Evolutionary conservation across 1,140 invertebrate species (phyloP).

Genomic region (Drosophila bocqueti): DNA sequence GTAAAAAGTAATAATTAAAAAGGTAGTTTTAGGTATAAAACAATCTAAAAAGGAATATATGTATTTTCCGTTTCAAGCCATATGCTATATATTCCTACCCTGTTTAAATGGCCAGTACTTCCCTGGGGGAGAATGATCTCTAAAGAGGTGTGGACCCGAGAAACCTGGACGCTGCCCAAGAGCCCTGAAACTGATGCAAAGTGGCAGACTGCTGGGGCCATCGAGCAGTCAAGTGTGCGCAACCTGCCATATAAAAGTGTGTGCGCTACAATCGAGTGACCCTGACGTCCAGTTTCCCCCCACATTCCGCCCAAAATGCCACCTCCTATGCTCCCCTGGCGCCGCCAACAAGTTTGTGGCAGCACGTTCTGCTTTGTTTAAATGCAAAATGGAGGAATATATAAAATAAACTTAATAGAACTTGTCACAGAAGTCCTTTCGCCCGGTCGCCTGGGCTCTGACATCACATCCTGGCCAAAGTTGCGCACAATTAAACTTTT

Average conservation of each 20-base stretch:
- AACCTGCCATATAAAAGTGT: slow-evolving; percentile 71
- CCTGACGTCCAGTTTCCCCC: neutral
- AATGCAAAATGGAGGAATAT: slow-evolving; percentile 63
- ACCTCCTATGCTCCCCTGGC: neutral
- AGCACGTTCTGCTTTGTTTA: slow-evolving; percentile 59
- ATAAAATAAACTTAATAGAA: slow-evolving; percentile 83
- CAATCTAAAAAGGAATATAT: neutral
- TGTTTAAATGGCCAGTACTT: slow-evolving; percentile 33
- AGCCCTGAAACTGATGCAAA: slow-evolving; percentile 36
- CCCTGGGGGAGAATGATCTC: neutral
- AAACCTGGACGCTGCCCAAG: slow-evolving; percentile 6
- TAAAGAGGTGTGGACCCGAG: neutral
- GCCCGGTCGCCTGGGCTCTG: slow-evolving; percentile 22
- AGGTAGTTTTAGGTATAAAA: neutral
- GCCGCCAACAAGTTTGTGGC: slow-evolving; percentile 48
- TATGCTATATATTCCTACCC: neutral
- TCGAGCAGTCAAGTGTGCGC: slow-evolving; percentile 79
- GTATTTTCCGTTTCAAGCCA: neutral
- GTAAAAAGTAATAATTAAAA: too few species aligned
- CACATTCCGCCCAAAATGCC: slow-evolving; percentile 4
- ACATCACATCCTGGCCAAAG: slow-evolving; percentile 49
- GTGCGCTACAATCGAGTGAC: slow-evolving; percentile 39
- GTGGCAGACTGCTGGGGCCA: slow-evolving; percentile 55
- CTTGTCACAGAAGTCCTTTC: slow-evolving; percentile 72
- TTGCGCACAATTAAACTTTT: slow-evolving; percentile 83